Conservation (phyloP, 2,888 invertebrate species). For the Drosophila emarginata region DNA sequence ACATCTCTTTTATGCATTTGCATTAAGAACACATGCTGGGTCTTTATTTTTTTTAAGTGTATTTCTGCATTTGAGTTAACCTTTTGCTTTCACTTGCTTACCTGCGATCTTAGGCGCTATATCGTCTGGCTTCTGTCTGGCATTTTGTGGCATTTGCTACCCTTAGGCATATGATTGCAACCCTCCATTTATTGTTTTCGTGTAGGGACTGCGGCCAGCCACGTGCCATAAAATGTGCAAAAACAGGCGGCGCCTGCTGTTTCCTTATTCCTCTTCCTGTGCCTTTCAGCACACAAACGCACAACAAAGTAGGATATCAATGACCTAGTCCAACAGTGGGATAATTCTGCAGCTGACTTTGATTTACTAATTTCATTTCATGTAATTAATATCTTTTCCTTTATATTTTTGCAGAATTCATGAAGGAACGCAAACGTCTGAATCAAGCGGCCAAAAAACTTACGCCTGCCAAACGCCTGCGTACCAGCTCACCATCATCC, state of each 20-base stretch:
- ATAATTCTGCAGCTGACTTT: constrained; percentile 61
- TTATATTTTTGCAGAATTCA: constrained; percentile 79
- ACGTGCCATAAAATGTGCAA: constrained; percentile 74
- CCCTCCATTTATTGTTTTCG: neutral
- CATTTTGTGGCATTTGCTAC: constrained; percentile 39
- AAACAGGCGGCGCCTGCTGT: constrained; percentile 75
- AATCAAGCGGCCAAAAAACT: constrained; percentile 81
- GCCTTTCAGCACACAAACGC: neutral
- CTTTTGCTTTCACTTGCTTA: constrained; percentile 43
- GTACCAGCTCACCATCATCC: constrained; percentile 70
- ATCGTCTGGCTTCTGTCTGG: constrained; percentile 41
- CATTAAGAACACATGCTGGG: neutral
- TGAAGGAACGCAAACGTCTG: constrained; percentile 83
- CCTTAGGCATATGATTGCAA: constrained; percentile 36
- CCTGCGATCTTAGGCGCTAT: constrained; percentile 27
- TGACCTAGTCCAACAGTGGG: constrained; percentile 41
- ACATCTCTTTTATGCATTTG: no score
- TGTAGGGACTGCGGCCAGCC: constrained; percentile 51
- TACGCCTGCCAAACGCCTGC: constrained; percentile 81
- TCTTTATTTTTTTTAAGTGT: neutral
- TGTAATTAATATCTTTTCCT: constrained; percentile 13
- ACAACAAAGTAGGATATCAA: constrained; percentile 33
- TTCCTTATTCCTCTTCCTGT: constrained; percentile 12
- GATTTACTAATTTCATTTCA: constrained; percentile 26
- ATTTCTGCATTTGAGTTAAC: constrained; percentile 6